phyloP scores from a whole-genome alignment of 2,113 vertebrate genomes.

The Clupea harengus region DNA sequence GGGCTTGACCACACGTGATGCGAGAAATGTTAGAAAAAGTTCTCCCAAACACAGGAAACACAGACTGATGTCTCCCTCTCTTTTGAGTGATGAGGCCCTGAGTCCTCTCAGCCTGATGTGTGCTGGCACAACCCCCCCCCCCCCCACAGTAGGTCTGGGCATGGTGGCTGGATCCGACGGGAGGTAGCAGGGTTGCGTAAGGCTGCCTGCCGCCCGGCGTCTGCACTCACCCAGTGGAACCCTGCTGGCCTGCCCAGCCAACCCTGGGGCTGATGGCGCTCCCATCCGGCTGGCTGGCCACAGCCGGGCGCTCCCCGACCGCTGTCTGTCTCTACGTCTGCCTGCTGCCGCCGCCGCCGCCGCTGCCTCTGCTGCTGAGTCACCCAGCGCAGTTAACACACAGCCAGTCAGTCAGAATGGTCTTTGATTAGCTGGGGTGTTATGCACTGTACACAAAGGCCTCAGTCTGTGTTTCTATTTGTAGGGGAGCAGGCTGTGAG shows the following conservation, averaged over 20 bases:
- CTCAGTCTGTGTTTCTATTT: background rate
- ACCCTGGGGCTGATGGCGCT: conserved; percentile 42
- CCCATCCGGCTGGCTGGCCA: background rate
- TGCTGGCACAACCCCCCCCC: background rate
- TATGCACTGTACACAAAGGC: background rate
- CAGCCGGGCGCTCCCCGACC: background rate
- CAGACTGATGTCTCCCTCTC: too few relatives aligned
- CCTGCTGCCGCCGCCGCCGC: background rate
- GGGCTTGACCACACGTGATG: background rate
- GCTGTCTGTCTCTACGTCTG: too few relatives aligned
- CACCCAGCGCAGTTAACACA: background rate
- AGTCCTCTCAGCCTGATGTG: background rate
- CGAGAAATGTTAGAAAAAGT: background rate
- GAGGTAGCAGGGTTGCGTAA: background rate
- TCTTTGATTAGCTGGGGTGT: background rate
- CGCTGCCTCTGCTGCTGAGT: background rate
- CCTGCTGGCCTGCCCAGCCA: conserved; percentile 36
- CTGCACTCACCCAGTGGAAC: conserved; percentile 37
- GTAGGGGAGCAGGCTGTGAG: background rate
- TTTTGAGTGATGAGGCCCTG: background rate
- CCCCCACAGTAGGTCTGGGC: background rate
- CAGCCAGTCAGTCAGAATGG: background rate
- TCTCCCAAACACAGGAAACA: too few relatives aligned
- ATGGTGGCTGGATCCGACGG: background rate
- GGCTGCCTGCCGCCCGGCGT: conserved; percentile 22